Base-by-base conservation (phyloP, 2,888 invertebrate genomes). In the Punctoribates punctum region DNA sequence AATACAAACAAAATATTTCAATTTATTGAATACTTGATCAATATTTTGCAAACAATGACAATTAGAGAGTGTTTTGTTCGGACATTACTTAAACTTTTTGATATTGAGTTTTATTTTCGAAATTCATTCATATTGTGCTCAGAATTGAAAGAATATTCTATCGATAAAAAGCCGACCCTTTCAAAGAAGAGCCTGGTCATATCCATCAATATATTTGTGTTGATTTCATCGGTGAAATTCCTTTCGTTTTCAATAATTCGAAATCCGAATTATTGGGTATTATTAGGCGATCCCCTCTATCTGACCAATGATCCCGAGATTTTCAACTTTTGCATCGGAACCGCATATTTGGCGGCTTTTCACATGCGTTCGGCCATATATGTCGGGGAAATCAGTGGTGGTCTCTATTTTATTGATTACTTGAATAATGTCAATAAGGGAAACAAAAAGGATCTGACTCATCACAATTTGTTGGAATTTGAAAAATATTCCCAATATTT, bases 221-320 rank as follows among this genome's bases (percentile, higher is more conserved):
- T 62, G 9, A 23, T 62, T 23, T 23, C 15, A 15, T 62, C 62
- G 15, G 1, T 62, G 1, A 62, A 62, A 29, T 62, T 2, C 17
- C 9, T 62, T 1, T 29, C 17, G 3, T 29, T 62, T 17, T 29
- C 29, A 29, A 15, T 62, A 2, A 29, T 62, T 5, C 27, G 29
- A 62, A 29, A 62, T 27, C 62, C 62, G 5, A 25, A 11, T 8
- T 62, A 27, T 27, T 62, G 62, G 62, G 23, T 62, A 15, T 11
- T 25, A 62, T 27, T 62, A 17, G 62, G 62, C 13, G 62, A 62
- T 62, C 62, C 62, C 5, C 27, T 62, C 1, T 62, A 62, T 27
- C 27, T 27, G 29, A 62, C 62, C 1, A 29, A 27, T 15, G 62
- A 62, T 25, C 62, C 27, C 1, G 17, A 6, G 15, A 15, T 29